These are phyloP conservation scores for Tenodera sinensis DNA, from an alignment of 2,888 invertebrate genomes.

Conservation along the genomic window DNA sequence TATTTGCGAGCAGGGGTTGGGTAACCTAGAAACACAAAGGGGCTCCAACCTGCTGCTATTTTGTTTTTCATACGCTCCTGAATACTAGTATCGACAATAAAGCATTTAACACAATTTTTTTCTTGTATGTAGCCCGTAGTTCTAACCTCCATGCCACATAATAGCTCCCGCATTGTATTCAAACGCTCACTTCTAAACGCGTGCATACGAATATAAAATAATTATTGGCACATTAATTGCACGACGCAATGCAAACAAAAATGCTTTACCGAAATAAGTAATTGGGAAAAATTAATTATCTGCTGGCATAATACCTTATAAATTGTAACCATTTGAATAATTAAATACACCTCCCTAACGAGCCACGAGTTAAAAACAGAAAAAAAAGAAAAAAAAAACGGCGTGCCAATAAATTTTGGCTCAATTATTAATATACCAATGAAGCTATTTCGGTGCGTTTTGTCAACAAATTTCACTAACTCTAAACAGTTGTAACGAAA, in stretches of 20 bases:
- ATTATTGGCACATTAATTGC: background rate
- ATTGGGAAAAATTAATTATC: background rate
- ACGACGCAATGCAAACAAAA: background rate
- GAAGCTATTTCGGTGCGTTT: background rate
- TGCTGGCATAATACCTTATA: background rate
- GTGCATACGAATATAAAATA: background rate
- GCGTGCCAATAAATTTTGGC: background rate
- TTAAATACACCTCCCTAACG: background rate
- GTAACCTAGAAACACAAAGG: too few species aligned
- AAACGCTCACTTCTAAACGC: background rate
- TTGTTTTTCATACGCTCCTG: too few species aligned
- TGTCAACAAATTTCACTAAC: background rate
- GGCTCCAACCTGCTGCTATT: too few species aligned
- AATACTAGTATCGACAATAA: too few species aligned
- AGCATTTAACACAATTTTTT: too few species aligned
- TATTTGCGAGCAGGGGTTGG: too few species aligned
- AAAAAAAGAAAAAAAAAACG: background rate
- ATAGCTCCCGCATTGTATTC: too few species aligned
- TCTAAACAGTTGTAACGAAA: background rate
- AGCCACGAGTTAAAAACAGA: background rate
- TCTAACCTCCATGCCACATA: too few species aligned
- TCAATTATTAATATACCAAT: background rate
- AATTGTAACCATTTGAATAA: background rate
- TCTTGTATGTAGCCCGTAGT: too few species aligned
- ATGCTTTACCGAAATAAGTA: background rate